phyloP scores from a whole-genome alignment of 2,113 vertebrate genomes.

The Peucedramus taeniatus region DNA sequence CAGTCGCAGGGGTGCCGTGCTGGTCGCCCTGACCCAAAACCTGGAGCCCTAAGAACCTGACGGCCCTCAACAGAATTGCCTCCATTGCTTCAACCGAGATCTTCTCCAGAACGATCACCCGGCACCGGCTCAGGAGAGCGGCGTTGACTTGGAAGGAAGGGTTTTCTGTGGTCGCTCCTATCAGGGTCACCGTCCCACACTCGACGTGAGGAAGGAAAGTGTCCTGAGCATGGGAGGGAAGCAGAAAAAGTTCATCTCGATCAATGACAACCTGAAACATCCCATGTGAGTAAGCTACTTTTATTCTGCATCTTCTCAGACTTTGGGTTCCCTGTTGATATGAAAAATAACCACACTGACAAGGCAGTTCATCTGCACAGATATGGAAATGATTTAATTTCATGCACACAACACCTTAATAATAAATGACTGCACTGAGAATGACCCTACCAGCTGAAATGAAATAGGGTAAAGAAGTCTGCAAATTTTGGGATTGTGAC shows the following conservation, averaged over 20 bases:
- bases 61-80: slow-evolving; percentile 82
- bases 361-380: not conserved
- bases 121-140: slow-evolving; percentile 91
- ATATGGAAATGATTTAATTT: not conserved
- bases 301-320: not conserved
- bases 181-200: slow-evolving; percentile 91
- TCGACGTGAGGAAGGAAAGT: slow-evolving; percentile 93
- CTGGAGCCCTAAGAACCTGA: slow-evolving; percentile 82
- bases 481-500: not conserved
- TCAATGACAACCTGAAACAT: slow-evolving; percentile 52
- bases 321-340: not conserved
- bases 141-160: slow-evolving; percentile 97
- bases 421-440: not conserved
- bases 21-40: slow-evolving; percentile 69
- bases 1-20: slow-evolving; percentile 60
- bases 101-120: slow-evolving; percentile 93
- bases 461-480: not conserved
- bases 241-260: slow-evolving; percentile 63
- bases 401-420: not conserved
- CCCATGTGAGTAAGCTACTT: slow-evolving; percentile 57
- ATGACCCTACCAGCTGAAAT: not conserved
- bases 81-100: slow-evolving; percentile 87
- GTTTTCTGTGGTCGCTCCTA: slow-evolving; percentile 97
- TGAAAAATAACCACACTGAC: not conserved
- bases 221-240: slow-evolving; percentile 82